phyloP scores from a whole-genome alignment of 2,797 vertebrate species.

The Bryconaethiops microstoma region DNA sequence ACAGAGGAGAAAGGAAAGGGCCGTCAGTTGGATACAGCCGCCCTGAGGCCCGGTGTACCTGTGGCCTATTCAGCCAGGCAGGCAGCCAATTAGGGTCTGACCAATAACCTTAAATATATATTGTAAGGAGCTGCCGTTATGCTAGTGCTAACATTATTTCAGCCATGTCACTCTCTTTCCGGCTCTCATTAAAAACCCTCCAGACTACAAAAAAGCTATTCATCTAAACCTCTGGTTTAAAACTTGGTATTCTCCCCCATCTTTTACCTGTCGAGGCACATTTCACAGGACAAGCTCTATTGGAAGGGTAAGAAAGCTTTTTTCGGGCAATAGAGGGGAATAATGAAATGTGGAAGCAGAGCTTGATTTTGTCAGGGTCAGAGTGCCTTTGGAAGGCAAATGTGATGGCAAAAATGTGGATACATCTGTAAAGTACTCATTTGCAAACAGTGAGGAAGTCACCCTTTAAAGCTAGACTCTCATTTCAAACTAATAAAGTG shows the following conservation, averaged over 20 bases:
- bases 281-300: constrained; percentile 67
- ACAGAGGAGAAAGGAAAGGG: constrained; percentile 57
- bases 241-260: constrained; percentile 60
- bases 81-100: constrained; percentile 74
- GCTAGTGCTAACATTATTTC: constrained; percentile 74
- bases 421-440: background rate
- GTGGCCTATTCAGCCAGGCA: constrained; percentile 70
- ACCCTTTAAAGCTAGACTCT: constrained; percentile 41
- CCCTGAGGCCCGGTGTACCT: constrained; percentile 64
- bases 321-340: too few relatives aligned
- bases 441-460: background rate
- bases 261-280: constrained; percentile 58
- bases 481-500: constrained; percentile 67
- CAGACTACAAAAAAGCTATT: constrained; percentile 74
- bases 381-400: constrained; percentile 31
- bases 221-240: constrained; percentile 65
- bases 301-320: constrained; percentile 61
- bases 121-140: constrained; percentile 77
- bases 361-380: constrained; percentile 64
- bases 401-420: constrained; percentile 33
- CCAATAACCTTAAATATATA: constrained; percentile 80
- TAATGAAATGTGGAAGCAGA: constrained; percentile 48
- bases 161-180: constrained; percentile 72
- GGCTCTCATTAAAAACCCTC: constrained; percentile 77
- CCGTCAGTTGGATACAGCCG: constrained; percentile 67